Conservation (phyloP, 2,113 vertebrate species). For the Cyanocitta stelleri region DNA sequence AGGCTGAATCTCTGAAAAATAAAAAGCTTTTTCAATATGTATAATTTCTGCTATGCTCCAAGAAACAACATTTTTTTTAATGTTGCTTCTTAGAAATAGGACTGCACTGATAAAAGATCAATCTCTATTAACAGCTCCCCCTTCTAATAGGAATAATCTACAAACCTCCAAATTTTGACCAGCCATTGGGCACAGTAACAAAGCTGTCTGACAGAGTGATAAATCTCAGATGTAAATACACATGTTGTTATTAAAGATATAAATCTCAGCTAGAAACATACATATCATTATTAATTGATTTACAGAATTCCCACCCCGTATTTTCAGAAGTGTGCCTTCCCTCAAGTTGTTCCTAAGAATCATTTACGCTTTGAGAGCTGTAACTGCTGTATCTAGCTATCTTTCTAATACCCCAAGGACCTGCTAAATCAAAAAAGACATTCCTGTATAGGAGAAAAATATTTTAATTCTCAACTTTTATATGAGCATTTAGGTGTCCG, state of each 20-base stretch:
- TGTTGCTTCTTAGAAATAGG: not conserved
- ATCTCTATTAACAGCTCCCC: not conserved
- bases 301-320: not conserved
- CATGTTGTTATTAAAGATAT: not conserved
- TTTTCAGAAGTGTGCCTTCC: not conserved
- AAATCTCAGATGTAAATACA: not conserved
- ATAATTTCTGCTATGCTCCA: not conserved
- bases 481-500: not conserved
- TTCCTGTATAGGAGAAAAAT: not conserved
- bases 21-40: not conserved
- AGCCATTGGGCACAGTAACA: not conserved
- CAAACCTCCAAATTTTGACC: not conserved
- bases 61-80: not conserved
- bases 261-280: not conserved
- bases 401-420: not conserved
- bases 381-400: not conserved
- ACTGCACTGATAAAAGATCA: not conserved
- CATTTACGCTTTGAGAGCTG: not conserved
- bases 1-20: not conserved
- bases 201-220: not conserved
- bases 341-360: not conserved
- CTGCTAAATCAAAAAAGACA: not conserved
- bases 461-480: not conserved
- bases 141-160: not conserved
- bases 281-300: not conserved